Conservation (phyloP, 2,888 invertebrate genomes). For the Machimus rusticus region DNA sequence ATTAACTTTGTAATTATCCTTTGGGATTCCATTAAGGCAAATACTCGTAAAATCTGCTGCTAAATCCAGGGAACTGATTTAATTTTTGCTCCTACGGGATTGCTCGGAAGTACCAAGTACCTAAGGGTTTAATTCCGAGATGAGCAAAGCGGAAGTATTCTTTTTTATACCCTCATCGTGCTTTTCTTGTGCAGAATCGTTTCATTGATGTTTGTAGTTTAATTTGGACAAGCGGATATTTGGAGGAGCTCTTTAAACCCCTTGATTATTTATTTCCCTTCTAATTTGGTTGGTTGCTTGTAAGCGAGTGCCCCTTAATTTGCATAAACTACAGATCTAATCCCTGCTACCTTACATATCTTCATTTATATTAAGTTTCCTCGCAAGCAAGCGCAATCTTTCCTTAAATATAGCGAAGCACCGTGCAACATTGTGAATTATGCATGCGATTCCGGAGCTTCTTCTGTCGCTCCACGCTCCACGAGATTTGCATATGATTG, state of each 20-base stretch:
- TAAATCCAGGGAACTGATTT: neutral
- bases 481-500: neutral
- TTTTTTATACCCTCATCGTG: neutral
- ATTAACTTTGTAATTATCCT: neutral
- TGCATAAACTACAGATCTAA: neutral
- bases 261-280: neutral
- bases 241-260: neutral
- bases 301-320: neutral
- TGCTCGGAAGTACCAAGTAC: neutral
- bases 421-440: neutral
- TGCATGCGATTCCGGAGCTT: neutral
- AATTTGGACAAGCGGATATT: neutral
- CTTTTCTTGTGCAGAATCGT: neutral
- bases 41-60: neutral
- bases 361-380: neutral
- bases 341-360: neutral
- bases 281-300: neutral
- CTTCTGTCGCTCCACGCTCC: neutral
- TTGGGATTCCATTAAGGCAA: neutral
- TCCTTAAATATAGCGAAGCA: neutral
- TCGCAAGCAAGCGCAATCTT: neutral
- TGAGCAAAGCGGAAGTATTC: neutral
- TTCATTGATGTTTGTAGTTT: neutral
- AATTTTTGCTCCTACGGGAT: neutral
- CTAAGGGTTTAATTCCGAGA: neutral